Conservation (phyloP, 64 coral and sea anemone genomes). For the Catalaphyllia jardinei region DNA sequence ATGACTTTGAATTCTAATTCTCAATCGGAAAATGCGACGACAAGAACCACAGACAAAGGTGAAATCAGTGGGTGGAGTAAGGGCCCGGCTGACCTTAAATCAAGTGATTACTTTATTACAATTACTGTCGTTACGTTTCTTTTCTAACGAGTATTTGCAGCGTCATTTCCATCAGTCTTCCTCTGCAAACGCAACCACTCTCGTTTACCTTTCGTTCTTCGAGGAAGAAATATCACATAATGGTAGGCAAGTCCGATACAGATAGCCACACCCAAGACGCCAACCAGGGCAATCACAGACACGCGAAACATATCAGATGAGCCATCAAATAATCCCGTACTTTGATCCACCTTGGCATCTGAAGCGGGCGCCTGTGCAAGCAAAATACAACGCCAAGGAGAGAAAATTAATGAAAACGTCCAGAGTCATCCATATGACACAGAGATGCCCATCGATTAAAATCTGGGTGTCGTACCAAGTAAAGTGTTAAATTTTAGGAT, state of each 20-base stretch:
- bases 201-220: not conserved
- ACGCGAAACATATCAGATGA: conserved; percentile 14
- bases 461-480: too few relatives aligned
- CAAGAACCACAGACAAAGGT: too few relatives aligned
- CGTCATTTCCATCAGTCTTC: not conserved
- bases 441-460: too few relatives aligned
- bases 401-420: not conserved
- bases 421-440: too few relatives aligned
- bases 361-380: not conserved
- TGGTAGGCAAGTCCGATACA: conserved; percentile 16
- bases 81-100: too few relatives aligned
- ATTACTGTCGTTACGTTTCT: too few relatives aligned
- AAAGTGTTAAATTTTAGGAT: too few relatives aligned
- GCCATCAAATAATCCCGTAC: conserved; percentile 33
- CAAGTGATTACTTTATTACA: too few relatives aligned
- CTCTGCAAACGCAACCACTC: not conserved
- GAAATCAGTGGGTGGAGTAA: too few relatives aligned
- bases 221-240: not conserved
- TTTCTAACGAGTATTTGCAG: not conserved
- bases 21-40: too few relatives aligned
- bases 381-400: not conserved
- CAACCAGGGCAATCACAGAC: not conserved
- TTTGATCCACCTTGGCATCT: not conserved
- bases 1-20: too few relatives aligned
- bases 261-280: not conserved